Conservation (phyloP, 2,888 invertebrate species). For the Elysia crispata region DNA sequence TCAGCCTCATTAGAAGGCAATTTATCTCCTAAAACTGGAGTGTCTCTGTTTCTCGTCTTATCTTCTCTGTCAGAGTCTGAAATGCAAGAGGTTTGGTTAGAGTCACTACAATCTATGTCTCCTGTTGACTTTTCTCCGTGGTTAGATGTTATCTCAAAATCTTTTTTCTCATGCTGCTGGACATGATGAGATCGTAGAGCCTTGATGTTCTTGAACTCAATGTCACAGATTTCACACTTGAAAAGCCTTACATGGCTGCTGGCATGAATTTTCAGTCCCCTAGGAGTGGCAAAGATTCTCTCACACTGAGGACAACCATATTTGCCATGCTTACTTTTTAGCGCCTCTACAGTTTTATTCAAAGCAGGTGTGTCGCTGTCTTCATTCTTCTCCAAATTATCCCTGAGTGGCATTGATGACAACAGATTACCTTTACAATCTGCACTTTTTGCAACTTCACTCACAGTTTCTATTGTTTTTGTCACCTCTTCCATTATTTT, state of each 20-base stretch:
- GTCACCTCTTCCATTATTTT: constrained; percentile 27
- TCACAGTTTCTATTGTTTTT: constrained; percentile 33
- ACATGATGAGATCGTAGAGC: constrained; percentile 29
- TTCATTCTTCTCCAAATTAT: not conserved
- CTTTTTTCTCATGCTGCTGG: not conserved
- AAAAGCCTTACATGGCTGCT: constrained; percentile 42
- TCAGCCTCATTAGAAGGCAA: too few relatives aligned
- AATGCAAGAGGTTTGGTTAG: too few relatives aligned
- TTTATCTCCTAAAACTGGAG: not conserved
- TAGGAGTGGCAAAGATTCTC: constrained; percentile 25
- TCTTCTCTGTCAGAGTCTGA: too few relatives aligned
- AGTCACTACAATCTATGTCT: too few relatives aligned
- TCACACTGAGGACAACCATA: constrained; percentile 42
- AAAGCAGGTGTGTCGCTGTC: not conserved
- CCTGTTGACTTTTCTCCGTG: not conserved
- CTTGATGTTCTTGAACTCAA: constrained; percentile 34
- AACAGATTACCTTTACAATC: not conserved
- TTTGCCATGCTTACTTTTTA: constrained; percentile 18
- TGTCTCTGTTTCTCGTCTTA: not conserved
- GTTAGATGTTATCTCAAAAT: not conserved
- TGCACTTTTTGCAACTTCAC: not conserved
- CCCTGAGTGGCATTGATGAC: not conserved
- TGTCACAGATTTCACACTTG: constrained; percentile 44
- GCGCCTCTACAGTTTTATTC: not conserved
- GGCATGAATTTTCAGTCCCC: constrained; percentile 47